Evolutionary conservation across 2,888 invertebrate genomes (phyloP).

Genomic region (Philereme transversata): DNA sequence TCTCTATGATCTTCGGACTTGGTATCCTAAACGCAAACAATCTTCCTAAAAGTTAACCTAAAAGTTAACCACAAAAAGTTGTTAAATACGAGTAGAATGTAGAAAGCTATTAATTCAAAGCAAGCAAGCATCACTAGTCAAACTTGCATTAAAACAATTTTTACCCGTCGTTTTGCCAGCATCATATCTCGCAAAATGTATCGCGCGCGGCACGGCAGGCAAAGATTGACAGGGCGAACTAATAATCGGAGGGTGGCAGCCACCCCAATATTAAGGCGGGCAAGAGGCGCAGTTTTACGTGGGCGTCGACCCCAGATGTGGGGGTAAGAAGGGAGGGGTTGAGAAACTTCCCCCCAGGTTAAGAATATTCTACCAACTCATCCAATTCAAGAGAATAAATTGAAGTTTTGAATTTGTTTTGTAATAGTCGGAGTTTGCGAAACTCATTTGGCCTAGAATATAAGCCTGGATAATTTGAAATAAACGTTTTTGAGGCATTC

Average conservation of each 20-base stretch:
- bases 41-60: too few relatives aligned
- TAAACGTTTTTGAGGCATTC: too few relatives aligned
- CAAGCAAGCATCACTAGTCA: too few relatives aligned
- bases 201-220: constrained; percentile 28
- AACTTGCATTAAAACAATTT: background rate
- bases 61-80: too few relatives aligned
- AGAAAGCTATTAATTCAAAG: too few relatives aligned
- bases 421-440: background rate
- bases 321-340: constrained; percentile 40
- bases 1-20: too few relatives aligned
- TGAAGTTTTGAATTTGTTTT: constrained; percentile 13
- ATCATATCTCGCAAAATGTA: constrained; percentile 26
- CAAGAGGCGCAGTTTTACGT: constrained; percentile 44
- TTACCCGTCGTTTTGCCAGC: constrained; percentile 4
- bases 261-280: constrained; percentile 53
- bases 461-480: background rate
- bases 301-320: constrained; percentile 42
- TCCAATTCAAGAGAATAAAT: constrained; percentile 10
- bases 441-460: background rate
- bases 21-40: too few relatives aligned
- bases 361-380: constrained; percentile 24
- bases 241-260: constrained; percentile 52
- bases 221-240: constrained; percentile 53
- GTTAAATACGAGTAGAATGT: too few relatives aligned
- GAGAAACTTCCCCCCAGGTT: constrained; percentile 44